Evolutionary conservation across 2,797 vertebrate genomes (phyloP).

Genomic region (Mormyrus proboscirostris): DNA sequence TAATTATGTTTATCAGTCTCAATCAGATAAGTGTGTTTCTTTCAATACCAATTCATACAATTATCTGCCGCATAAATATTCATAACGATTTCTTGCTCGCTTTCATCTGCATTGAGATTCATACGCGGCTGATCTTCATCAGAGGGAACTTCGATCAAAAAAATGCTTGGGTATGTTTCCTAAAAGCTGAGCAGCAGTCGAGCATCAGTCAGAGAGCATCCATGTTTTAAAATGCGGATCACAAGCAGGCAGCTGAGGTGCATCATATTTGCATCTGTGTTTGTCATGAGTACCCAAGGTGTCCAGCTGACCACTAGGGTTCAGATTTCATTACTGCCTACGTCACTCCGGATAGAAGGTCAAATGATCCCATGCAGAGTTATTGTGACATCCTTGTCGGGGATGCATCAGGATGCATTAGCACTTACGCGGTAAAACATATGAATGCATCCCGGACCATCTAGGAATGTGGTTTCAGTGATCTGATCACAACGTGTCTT

Average conservation of each 20-base stretch:
- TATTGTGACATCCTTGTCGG: not conserved
- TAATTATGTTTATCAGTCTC: conserved; percentile 4
- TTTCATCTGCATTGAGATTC: not conserved
- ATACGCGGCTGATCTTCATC: not conserved
- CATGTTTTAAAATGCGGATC: not conserved
- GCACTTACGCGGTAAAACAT: not conserved
- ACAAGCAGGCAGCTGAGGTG: not conserved
- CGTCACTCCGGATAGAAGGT: not conserved
- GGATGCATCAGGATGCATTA: not conserved
- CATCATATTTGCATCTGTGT: not conserved
- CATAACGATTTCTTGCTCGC: not conserved
- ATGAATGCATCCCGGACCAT: not conserved
- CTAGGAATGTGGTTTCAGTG: not conserved
- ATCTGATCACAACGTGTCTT: not conserved
- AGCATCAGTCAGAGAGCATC: not conserved
- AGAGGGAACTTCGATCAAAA: conserved; percentile 6
- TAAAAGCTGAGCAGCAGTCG: not conserved
- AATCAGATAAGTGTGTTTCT: not conserved
- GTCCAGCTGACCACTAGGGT: not conserved
- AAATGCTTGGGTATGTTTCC: not conserved
- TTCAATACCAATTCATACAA: conserved; percentile 3
- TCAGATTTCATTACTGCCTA: not conserved
- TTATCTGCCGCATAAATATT: conserved; percentile 15
- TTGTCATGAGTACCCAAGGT: not conserved
- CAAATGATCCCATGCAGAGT: not conserved